Conservation (phyloP, 2,797 vertebrate species). For the Pitangus sulphuratus region DNA sequence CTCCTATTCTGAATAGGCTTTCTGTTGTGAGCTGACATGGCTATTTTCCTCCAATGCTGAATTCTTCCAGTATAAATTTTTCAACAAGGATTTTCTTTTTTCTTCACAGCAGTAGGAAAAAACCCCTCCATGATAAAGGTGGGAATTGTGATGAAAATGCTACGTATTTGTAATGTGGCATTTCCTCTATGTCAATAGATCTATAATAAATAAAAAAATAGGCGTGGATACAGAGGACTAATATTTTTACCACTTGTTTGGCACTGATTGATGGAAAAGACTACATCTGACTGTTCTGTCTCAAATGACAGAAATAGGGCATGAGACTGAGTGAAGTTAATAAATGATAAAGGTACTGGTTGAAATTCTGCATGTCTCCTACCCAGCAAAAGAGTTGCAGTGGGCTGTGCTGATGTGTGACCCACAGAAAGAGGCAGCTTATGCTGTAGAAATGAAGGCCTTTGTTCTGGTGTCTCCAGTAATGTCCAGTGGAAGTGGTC, state of each 20-base stretch:
- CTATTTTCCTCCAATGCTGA: neutral
- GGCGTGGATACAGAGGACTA: neutral
- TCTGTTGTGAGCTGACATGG: neutral
- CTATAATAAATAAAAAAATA: neutral
- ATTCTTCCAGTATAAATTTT: constrained; percentile 1
- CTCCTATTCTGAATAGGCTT: neutral
- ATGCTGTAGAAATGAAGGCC: neutral
- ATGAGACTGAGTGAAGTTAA: neutral
- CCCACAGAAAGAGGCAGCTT: neutral
- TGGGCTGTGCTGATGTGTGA: neutral
- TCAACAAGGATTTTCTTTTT: neutral
- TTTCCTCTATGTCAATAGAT: neutral
- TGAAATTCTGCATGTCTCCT: neutral
- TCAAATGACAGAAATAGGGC: neutral
- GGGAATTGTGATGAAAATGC: neutral
- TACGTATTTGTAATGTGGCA: neutral
- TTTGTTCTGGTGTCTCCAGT: neutral
- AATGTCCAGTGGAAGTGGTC: neutral
- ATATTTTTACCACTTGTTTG: neutral
- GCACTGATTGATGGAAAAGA: neutral
- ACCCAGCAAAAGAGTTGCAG: neutral
- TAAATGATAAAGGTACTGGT: neutral
- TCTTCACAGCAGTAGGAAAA: neutral
- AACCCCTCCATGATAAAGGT: neutral
- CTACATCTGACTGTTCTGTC: neutral